phyloP scores from a whole-genome alignment of 2,113 vertebrate genomes.

The Polyodon spathula region DNA sequence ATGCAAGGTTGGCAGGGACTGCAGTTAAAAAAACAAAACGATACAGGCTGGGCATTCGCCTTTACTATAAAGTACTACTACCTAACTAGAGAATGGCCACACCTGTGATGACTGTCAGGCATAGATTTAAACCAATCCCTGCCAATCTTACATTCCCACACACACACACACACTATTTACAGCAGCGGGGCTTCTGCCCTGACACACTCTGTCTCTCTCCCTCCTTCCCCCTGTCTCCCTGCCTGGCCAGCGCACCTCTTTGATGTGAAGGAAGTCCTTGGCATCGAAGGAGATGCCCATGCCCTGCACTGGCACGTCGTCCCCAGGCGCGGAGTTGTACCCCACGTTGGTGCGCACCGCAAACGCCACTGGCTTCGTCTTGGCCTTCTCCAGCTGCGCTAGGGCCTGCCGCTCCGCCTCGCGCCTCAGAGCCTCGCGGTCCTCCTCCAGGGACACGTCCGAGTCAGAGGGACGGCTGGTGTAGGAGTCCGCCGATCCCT shows the following conservation, averaged over 20 bases:
- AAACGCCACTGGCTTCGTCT: constrained; percentile 91
- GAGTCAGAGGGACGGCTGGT: constrained; percentile 93
- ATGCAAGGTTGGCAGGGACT: no score
- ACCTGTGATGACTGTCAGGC: no score
- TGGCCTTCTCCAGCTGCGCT: constrained; percentile 92
- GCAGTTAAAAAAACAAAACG: no score
- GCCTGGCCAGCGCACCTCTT: constrained; percentile 71
- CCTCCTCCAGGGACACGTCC: constrained; percentile 93
- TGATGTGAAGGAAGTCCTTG: constrained; percentile 96
- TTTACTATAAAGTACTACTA: no score
- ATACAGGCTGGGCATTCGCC: no score
- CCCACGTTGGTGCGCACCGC: constrained; percentile 89
- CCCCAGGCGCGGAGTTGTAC: constrained; percentile 78
- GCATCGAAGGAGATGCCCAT: constrained; percentile 90
- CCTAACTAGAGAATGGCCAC: no score
- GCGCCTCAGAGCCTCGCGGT: constrained; percentile 85
- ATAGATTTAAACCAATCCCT: no score
- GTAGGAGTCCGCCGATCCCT: constrained; percentile 95
- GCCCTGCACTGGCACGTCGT: constrained; percentile 86
- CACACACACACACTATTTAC: no score
- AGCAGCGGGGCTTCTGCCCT: no score
- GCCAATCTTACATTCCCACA: no score
- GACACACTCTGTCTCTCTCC: no score
- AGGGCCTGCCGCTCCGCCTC: constrained; percentile 92
- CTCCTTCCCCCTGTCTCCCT: no score